These are phyloP conservation scores for Peromyscus leucopus DNA, from an alignment of 2,113 vertebrate genomes.

Conservation along the genomic window DNA sequence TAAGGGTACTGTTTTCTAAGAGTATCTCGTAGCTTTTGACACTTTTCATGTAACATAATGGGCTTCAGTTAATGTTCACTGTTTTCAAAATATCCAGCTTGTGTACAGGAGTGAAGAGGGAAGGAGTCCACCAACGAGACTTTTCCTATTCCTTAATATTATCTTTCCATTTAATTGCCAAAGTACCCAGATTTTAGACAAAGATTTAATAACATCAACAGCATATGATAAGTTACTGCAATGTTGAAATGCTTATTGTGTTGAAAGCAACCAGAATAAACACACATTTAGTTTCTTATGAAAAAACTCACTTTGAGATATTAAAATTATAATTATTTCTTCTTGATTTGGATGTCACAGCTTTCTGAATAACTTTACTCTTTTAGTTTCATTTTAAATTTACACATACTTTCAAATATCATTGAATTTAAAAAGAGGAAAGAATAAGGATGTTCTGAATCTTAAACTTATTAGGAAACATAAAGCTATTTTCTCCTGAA, in stretches of 20 bases:
- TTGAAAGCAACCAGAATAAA: background rate
- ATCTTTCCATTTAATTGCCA: background rate
- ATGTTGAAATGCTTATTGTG: background rate
- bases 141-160: background rate
- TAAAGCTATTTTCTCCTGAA: conserved; percentile 26
- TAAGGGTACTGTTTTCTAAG: background rate
- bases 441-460: background rate
- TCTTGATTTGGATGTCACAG: background rate
- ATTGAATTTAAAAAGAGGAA: background rate
- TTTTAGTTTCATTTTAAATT: conserved; percentile 44
- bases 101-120: background rate
- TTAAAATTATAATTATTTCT: conserved; percentile 7
- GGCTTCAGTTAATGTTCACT: background rate
- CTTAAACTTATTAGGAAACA: conserved; percentile 51
- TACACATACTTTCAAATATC: background rate
- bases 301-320: background rate
- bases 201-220: background rate
- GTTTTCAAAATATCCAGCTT: conserved; percentile 17
- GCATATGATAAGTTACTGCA: background rate
- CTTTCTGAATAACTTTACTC: background rate
- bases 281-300: background rate
- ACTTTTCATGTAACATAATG: background rate
- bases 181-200: background rate
- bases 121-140: background rate
- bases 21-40: background rate